Percentiles rank a stretch among this genome's conserved stretches.
Conservation (phyloP, 2,888 invertebrate genomes). For the Rugalucina vietnamica region DNA sequence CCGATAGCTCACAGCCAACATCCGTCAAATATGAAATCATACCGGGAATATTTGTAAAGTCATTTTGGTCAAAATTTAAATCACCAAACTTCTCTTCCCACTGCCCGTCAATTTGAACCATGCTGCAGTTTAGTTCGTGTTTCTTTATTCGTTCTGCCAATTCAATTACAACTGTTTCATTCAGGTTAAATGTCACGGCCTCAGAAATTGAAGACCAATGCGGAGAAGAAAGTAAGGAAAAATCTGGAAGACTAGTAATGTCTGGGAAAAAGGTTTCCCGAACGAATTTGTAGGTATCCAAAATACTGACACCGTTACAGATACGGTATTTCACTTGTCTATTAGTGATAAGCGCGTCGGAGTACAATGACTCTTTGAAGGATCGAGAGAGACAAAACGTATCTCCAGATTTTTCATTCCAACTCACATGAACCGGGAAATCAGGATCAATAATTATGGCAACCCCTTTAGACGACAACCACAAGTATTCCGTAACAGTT, state of each 20-base stretch:
- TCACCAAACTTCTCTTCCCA: constrained; percentile 96
- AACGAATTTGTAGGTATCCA: constrained; percentile 88
- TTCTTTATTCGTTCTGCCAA: constrained; percentile 66
- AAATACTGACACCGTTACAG: constrained; percentile 87
- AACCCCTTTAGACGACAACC: constrained; percentile 89
- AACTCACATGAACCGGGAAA: constrained; percentile 91
- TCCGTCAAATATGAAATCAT: constrained; percentile 42
- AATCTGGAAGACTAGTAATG: constrained; percentile 85
- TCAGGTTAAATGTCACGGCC: constrained; percentile 88
- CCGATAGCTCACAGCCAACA: constrained; percentile 56
- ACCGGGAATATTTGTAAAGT: constrained; percentile 66
- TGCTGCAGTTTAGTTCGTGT: constrained; percentile 72
- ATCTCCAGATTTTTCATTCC: constrained; percentile 86
- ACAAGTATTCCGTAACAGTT: constrained; percentile 82
- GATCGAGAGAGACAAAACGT: constrained; percentile 71
- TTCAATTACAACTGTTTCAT: constrained; percentile 84
- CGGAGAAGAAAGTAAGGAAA: constrained; percentile 90
- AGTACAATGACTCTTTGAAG: constrained; percentile 64
- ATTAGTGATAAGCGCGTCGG: constrained; percentile 85
- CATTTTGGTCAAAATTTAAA: constrained; percentile 87
- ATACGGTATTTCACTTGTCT: constrained; percentile 86
- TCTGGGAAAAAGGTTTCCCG: constrained; percentile 88
- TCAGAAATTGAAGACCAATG: constrained; percentile 96
- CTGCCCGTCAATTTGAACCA: constrained; percentile 90
- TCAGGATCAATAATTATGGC: constrained; percentile 88